phyloP scores from a whole-genome alignment of 1,140 invertebrate species.

The Drosophila nigrodunni region DNA sequence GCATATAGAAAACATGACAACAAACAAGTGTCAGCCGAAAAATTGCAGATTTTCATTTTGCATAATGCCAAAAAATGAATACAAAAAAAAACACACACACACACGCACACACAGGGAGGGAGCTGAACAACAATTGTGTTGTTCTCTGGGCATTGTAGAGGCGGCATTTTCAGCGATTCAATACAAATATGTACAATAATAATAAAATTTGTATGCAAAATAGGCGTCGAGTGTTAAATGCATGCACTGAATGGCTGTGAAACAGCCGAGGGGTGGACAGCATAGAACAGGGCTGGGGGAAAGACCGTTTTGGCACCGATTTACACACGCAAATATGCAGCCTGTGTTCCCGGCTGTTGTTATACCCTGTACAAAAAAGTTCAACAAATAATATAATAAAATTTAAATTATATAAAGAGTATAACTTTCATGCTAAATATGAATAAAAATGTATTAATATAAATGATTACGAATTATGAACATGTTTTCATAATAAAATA shows the following conservation, averaged over 20 bases:
- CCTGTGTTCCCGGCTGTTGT: constrained; percentile 4
- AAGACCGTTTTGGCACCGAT: constrained; percentile 34
- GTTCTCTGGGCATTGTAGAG: constrained; percentile 55
- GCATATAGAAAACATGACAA: constrained; percentile 67
- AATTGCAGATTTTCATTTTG: constrained; percentile 75
- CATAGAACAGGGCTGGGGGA: neutral
- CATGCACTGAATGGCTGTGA: constrained; percentile 60
- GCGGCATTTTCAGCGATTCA: constrained; percentile 45
- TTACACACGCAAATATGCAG: constrained; percentile 78
- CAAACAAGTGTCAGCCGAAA: constrained; percentile 73
- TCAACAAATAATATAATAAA: too few species aligned
- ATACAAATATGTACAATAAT: constrained; percentile 73
- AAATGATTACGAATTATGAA: too few species aligned
- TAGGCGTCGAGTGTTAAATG: constrained; percentile 81
- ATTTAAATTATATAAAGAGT: too few species aligned
- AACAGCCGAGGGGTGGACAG: neutral
- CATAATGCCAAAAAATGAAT: constrained; percentile 57
- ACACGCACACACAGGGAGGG: constrained; percentile 31
- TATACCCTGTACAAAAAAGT: neutral
- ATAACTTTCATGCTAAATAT: too few species aligned
- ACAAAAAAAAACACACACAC: constrained; percentile 28
- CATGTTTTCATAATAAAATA: too few species aligned
- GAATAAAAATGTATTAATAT: too few species aligned
- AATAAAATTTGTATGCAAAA: constrained; percentile 83
- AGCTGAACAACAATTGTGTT: constrained; percentile 47